Evolutionary conservation across 1,140 invertebrate genomes (phyloP).

Genomic region (Tetramorium alpestre): DNA sequence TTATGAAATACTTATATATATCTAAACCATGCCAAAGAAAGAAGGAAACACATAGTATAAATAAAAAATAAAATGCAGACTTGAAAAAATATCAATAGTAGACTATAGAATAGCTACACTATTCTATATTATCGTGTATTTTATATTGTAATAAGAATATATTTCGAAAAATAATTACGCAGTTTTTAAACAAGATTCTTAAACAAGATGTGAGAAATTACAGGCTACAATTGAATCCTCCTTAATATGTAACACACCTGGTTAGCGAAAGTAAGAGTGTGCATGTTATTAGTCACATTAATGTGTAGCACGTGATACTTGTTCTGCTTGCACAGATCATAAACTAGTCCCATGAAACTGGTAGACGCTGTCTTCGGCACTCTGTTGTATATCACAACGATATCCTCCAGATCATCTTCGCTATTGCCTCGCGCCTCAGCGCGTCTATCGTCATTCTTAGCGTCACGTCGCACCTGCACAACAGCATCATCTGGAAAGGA

Average conservation of each 20-base stretch:
- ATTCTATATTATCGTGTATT: neutral
- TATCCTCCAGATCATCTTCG: constrained; percentile 84
- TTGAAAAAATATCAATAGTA: no score
- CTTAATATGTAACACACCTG: constrained; percentile 87
- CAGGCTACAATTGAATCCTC: neutral
- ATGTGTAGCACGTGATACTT: constrained; percentile 98
- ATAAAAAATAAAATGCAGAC: neutral
- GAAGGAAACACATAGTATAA: constrained; percentile 17
- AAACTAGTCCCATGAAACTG: constrained; percentile 98
- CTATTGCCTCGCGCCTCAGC: constrained; percentile 42
- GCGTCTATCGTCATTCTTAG: constrained; percentile 62
- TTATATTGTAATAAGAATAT: neutral
- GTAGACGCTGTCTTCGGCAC: constrained; percentile 99
- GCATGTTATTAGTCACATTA: constrained; percentile 98
- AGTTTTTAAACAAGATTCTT: neutral
- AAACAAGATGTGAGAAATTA: neutral
- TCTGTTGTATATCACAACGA: constrained; percentile 97
- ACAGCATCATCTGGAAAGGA: constrained; percentile 77
- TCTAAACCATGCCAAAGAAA: neutral
- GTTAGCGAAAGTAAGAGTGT: constrained; percentile 96
- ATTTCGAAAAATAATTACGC: neutral
- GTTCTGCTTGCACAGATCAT: constrained; percentile 97
- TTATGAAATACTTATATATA: neutral
- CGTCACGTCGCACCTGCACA: constrained; percentile 72
- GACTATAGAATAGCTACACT: no score